phyloP scores from a whole-genome alignment of 2,113 vertebrate genomes.

The Brienomyrus brachyistius region DNA sequence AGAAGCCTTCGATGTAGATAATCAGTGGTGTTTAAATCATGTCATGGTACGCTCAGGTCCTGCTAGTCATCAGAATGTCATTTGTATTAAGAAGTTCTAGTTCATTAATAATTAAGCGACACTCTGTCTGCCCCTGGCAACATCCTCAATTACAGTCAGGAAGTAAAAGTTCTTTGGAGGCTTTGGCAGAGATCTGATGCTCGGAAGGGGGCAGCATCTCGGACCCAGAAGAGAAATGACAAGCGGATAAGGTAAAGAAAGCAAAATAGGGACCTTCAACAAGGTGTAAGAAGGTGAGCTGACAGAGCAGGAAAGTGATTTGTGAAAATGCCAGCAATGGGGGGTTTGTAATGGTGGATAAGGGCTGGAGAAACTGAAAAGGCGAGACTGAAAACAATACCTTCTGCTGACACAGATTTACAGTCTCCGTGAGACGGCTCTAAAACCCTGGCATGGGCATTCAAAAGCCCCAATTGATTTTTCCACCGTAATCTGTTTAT shows the following conservation, averaged over 20 bases:
- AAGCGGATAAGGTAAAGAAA: slow-evolving; percentile 40
- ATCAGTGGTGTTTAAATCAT: slow-evolving; percentile 44
- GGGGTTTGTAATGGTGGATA: slow-evolving; percentile 43
- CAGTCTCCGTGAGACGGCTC: too few relatives aligned
- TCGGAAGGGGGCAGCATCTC: slow-evolving; percentile 53
- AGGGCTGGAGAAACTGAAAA: slow-evolving; percentile 26
- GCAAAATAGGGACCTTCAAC: slow-evolving; percentile 50
- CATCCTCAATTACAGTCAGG: slow-evolving; percentile 32
- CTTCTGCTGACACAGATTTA: neutral
- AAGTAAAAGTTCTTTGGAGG: slow-evolving; percentile 56
- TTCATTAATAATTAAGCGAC: slow-evolving; percentile 55
- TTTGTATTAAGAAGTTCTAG: slow-evolving; percentile 38
- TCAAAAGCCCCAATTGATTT: neutral
- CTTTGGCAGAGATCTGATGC: slow-evolving; percentile 52
- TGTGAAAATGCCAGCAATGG: slow-evolving; percentile 37
- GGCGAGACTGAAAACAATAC: neutral
- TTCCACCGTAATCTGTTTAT: neutral
- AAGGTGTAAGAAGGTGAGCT: slow-evolving; percentile 41
- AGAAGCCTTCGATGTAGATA: slow-evolving; percentile 35
- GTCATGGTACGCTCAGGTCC: slow-evolving; percentile 40
- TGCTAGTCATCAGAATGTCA: slow-evolving; percentile 44
- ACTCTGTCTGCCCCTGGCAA: slow-evolving; percentile 43
- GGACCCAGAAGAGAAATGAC: slow-evolving; percentile 58
- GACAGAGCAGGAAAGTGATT: slow-evolving; percentile 34
- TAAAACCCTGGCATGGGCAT: neutral